Percentiles rank a stretch among this genome's conserved stretches.
These are phyloP conservation scores for Lucilia sericata DNA, from an alignment of 1,140 invertebrate genomes.

Conservation along the genomic window DNA sequence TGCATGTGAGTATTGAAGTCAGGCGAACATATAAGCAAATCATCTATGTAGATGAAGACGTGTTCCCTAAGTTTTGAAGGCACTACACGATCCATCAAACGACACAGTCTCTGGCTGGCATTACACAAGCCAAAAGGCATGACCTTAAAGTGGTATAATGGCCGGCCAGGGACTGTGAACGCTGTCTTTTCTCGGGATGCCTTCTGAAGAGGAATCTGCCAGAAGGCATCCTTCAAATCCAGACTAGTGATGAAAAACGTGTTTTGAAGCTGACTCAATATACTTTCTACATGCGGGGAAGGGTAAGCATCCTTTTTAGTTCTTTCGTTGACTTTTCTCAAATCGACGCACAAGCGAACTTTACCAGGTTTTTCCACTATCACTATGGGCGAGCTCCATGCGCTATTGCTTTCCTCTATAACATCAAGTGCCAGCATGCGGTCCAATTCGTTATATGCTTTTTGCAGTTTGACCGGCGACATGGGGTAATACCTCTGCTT, in stretches of 20 bases:
- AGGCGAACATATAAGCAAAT: neutral
- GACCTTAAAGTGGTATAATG: neutral
- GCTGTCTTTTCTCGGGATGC: neutral
- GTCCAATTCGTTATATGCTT: neutral
- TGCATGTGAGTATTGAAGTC: conserved; percentile 20
- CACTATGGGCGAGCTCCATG: neutral
- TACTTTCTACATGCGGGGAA: neutral
- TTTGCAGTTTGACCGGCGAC: neutral
- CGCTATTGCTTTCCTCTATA: neutral
- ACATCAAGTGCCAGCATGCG: conserved; percentile 3
- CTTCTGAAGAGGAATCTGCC: neutral
- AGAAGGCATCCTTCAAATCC: conserved; percentile 4
- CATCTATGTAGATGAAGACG: neutral
- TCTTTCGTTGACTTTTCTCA: neutral
- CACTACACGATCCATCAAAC: conserved; percentile 35
- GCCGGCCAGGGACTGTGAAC: neutral
- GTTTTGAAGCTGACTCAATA: neutral
- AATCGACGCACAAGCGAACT: neutral
- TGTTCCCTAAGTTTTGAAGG: neutral
- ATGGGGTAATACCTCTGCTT: conserved; percentile 14
- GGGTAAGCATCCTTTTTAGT: neutral
- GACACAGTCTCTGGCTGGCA: conserved; percentile 35
- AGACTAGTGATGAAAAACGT: neutral
- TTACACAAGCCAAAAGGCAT: conserved; percentile 46
- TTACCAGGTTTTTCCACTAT: neutral